Base-by-base conservation (phyloP, 2,113 vertebrate genomes). In the Oxyruncus cristatus region DNA sequence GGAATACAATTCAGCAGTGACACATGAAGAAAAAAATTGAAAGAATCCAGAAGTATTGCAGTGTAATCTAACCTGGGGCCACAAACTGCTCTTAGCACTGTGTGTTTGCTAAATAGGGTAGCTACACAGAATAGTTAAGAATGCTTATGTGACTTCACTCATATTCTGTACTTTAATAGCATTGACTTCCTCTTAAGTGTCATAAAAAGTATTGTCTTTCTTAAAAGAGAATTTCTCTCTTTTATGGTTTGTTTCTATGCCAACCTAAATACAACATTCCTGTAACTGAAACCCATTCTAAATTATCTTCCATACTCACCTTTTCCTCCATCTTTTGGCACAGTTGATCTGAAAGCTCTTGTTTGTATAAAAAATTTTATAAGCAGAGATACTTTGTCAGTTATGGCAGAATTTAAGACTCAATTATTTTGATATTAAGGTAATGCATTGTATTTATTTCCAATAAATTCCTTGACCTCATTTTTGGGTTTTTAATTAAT, bases 171-270 rank as follows among this genome's bases (percentile, higher is more conserved):
- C 14, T 83, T 91, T 77, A 72, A 55, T n/a, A 70, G 0, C 7
- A 14, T 5, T 46, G 3, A 3, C 8, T 85, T 90, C 18, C n/a
- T 63, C 42, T 75, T 33, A 82, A 77, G n/a, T 20, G 42, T 3
- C 2, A 23, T 33, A 12, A 50, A 65, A 59, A 47, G 0, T 46
- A 0, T 32, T 39, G 6, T 4, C 3, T 77, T 55, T 26, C 5
- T 87, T 77, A 66, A 85, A 26, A 6, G 8, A 85, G 14, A 65
- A 35, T 41, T 61, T 42, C 11, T 63, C 3, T 52, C 12, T 27
- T 67, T 82, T 12, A 11, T 21, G 20, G 5, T 52, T 62, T 56
- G 4, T 71, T 86, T n/a, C 15, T n/a, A 14, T 32, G 3, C 2
- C 62, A 46, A 39, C 7, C 42, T 66, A 39, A 46, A 68, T 22